A percentile compares a stretch with the other conserved stretches of the same genome.
Evolutionary conservation across 2,113 vertebrate genomes (phyloP).

Genomic region (Eudyptes chrysolophus): DNA sequence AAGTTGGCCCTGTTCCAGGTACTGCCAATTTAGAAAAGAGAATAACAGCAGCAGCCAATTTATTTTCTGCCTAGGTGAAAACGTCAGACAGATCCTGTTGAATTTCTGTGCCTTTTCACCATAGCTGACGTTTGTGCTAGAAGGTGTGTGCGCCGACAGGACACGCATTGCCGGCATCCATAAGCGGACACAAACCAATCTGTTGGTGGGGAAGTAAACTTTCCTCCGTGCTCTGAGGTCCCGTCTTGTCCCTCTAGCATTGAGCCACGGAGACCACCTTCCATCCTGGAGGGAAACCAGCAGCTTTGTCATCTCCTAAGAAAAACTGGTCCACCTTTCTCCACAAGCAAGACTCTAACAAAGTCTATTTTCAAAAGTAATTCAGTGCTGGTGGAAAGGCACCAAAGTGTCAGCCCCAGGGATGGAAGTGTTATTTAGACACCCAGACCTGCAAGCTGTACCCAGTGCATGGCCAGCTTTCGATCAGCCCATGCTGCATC

Average conservation of each 20-base stretch:
- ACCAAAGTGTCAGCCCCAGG: background rate
- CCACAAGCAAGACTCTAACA: background rate
- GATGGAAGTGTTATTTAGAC: background rate
- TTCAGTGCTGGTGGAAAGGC: background rate
- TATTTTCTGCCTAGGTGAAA: background rate
- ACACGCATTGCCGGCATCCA: rapidly evolving
- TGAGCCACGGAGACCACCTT: rapidly evolving
- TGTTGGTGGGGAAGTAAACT: background rate
- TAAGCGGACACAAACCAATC: background rate
- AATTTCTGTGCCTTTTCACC: background rate
- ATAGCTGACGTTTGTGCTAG: background rate
- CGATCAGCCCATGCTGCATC: rapidly evolving
- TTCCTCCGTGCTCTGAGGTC: background rate
- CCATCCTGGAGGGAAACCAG: background rate
- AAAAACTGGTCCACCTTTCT: background rate
- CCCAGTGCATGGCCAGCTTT: background rate
- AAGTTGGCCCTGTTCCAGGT: conserved; percentile 12
- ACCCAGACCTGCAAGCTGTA: background rate
- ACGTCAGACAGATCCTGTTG: background rate
- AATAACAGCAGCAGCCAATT: background rate
- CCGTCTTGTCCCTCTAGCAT: background rate
- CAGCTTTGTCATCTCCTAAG: background rate
- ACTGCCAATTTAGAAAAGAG: background rate
- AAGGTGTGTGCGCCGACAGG: background rate
- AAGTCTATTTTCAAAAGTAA: background rate